Base-by-base conservation (phyloP, 2,113 vertebrate species). In the Hypanus sabinus region DNA sequence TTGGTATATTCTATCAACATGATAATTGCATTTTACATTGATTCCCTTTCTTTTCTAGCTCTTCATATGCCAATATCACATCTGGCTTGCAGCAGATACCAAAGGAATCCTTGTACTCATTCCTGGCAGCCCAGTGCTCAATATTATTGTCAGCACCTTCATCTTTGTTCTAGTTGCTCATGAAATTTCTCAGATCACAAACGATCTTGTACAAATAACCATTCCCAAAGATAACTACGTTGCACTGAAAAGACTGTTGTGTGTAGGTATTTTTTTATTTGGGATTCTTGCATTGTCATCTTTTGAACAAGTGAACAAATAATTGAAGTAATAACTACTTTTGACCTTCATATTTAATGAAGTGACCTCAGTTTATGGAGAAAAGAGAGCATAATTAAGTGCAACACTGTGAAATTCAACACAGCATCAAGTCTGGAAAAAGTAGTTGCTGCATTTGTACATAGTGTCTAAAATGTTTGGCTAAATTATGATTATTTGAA, bases 1-100 rank as follows among this genome's bases (percentile, higher is more conserved):
- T 30, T 16, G 33, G 57, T 88, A 62, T n/a, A 68, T 68, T 85
- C 11, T 60, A 57, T 27, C 55, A 85, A 55, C 22, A 27, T 57
- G 81, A 16, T 85, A 60, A n/a, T 24, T 85, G 65, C 2, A 7
- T 68, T 20, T 33, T 60, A 87, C 30, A 62, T 65, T 33, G 30
- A 93, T 73, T 73, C 5, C 9, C 94, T 92, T 83, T 91, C 71
- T 76, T 95, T 96, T 95, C 94, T 94, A 99, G 99, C 98, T 99
- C 22, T 99, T 99, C 95, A 99, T 99, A 94, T 99, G 98, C 95
- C 98, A 99, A 71, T 99, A 99, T 95, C 99, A 99, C 95, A 99
- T 99, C 94, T 99, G 99, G 99, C 97, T 99, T 95, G 98, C 98
- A 0, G 98, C 98, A 0, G 99, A 99, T 96, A 99, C 99, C 33